A percentile compares a stretch with the other conserved stretches of the same genome.
phyloP scores from a whole-genome alignment of 2,113 vertebrate genomes.

The Potamarius usumacintae region DNA sequence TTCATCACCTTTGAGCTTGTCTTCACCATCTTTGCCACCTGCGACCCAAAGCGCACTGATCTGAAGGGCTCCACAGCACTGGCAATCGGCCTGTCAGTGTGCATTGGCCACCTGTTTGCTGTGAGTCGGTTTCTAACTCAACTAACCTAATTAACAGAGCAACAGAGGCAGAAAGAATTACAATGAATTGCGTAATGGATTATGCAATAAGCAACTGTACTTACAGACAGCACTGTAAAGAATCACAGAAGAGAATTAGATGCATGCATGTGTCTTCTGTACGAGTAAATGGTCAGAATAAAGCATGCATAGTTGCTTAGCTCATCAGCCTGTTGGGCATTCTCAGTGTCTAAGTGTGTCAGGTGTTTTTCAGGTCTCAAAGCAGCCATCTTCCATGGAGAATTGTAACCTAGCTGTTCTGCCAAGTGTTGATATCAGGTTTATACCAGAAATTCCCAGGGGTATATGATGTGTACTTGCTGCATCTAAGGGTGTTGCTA shows the following conservation, averaged over 20 bases:
- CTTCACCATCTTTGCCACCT: slow-evolving; percentile 96
- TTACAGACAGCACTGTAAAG: not conserved
- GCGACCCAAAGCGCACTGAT: slow-evolving; percentile 89
- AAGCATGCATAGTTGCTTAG: slow-evolving; percentile 4
- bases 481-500: slow-evolving; percentile 40
- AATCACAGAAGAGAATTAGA: not conserved
- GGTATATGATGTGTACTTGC: slow-evolving; percentile 25
- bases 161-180: not conserved
- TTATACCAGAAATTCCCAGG: slow-evolving; percentile 33
- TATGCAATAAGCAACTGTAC: not conserved
- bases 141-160: not conserved
- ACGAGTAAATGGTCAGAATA: not conserved
- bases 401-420: slow-evolving; percentile 33
- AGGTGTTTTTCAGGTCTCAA: slow-evolving; percentile 14
- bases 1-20: slow-evolving; percentile 96
- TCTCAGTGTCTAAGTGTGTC: not conserved
- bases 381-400: slow-evolving; percentile 21
- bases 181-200: not conserved
- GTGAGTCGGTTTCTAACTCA: slow-evolving; percentile 75
- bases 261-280: not conserved
- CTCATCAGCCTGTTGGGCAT: not conserved
- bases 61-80: slow-evolving; percentile 86
- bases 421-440: slow-evolving; percentile 42
- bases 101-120: slow-evolving; percentile 93
- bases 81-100: slow-evolving; percentile 90